Evolutionary conservation across 2,888 invertebrate species (phyloP), one percentile per base, ranked within the genome.

Genomic region (Eupithecia inturbata): DNA sequence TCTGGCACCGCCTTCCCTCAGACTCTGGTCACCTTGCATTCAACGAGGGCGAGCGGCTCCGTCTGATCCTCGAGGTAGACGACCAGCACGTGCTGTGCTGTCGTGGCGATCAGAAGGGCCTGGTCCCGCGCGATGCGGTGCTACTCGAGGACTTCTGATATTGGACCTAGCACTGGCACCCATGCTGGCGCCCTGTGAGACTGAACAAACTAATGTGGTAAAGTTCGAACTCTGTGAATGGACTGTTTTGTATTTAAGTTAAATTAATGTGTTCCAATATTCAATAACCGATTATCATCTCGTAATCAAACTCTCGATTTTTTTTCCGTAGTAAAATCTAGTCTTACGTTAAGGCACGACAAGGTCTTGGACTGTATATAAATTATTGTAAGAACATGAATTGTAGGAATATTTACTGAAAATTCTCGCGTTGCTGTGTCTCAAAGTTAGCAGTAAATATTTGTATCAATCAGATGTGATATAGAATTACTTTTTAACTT

Each of bases 21-120:
- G 97, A 97, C 85, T 97, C 96, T 68, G 97, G 97, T 16, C 97
- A 97, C 84, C 92, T 97, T 57, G 96, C 97, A 19, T 97, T 97
- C 91, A 96, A 96, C 86, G 97, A 97, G 87, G 97, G 97, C 26
- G 97, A 97, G 86, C 95, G 95, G 63, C 93, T 97, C 67, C 96
- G 96, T 77, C 95, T 97, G 49, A 96, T 97, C 68, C 92, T 97
- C 39, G 97, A 97, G 83, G 97, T 97, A 66, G 97, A 97, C 87
- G 96, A 95, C 83, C 96, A 96, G 82, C 96, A 97, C 95, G 89
- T 97, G 80, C 90, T 97, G 73, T 97, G 97, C 88, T 96, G 97
- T 83, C 93, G 96, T 80, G 97, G 97, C 10, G 96, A 96, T 57
- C 96, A 96, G 83, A 97, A 97, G 85, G 97, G 97, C 74, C 93